These are phyloP conservation scores for Psephotus haematonotus DNA, from an alignment of 2,113 vertebrate species.

Conservation along the genomic window DNA sequence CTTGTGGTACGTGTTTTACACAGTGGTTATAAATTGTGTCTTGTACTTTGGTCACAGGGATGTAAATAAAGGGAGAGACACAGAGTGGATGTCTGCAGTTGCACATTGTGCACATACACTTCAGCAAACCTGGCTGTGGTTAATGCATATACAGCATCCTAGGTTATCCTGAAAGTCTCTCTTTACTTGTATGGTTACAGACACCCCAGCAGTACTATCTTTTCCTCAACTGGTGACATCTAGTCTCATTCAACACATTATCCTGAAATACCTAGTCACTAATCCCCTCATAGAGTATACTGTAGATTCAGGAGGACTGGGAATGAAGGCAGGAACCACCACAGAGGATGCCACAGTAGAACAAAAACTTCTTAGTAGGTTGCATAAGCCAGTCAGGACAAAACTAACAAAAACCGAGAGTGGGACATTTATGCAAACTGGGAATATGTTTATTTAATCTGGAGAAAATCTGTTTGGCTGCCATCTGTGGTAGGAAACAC, in stretches of 20 bases:
- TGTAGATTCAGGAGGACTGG: background rate
- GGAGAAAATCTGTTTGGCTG: background rate
- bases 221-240: background rate
- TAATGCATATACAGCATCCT: background rate
- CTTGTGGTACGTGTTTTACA: background rate
- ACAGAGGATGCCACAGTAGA: background rate
- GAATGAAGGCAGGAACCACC: background rate
- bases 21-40: background rate
- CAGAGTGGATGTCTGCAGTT: background rate
- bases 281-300: background rate
- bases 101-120: accelerated
- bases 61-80: background rate
- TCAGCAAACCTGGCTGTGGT: background rate
- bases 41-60: background rate
- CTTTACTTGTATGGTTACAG: background rate
- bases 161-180: accelerated
- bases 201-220: background rate
- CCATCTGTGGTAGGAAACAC: background rate
- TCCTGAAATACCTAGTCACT: background rate
- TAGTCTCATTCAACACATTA: background rate
- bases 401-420: background rate
- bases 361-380: background rate
- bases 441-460: background rate
- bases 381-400: background rate
- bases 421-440: background rate